phyloP scores from a whole-genome alignment of 2,113 vertebrate genomes.

The Mola mola region DNA sequence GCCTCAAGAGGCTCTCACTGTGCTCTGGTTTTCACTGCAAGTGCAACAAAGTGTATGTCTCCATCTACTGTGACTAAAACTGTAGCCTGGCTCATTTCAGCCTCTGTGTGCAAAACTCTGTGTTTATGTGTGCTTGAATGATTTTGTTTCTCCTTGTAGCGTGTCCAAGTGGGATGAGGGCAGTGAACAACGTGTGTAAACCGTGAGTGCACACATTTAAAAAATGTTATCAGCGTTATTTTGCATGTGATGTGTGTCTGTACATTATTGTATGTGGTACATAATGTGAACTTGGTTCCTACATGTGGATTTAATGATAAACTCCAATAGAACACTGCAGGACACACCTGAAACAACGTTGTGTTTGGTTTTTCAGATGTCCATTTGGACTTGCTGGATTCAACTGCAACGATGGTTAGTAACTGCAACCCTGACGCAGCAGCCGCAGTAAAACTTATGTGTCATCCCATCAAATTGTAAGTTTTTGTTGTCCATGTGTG shows the following conservation, averaged over 20 bases:
- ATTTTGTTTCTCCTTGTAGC: conserved; percentile 58
- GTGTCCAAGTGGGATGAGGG: conserved; percentile 73
- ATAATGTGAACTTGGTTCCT: conserved; percentile 35
- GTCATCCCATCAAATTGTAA: not conserved
- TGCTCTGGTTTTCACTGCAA: conserved; percentile 20
- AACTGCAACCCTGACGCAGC: no score
- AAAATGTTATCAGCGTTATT: no score
- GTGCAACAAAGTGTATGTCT: conserved; percentile 11
- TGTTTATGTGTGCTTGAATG: not conserved
- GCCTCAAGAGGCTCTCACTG: conserved; percentile 18
- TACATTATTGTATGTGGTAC: not conserved
- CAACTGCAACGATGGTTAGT: conserved; percentile 83
- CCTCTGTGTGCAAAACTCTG: not conserved
- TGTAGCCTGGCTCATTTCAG: conserved; percentile 11
- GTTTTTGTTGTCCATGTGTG: conserved; percentile 11
- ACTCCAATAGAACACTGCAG: conserved; percentile 3
- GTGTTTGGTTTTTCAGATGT: conserved; percentile 68
- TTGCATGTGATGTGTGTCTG: no score
- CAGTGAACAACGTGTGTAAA: conserved; percentile 30
- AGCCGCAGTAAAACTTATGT: no score
- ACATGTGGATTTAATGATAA: conserved; percentile 38
- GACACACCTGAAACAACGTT: not conserved
- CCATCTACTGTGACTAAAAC: conserved; percentile 4
- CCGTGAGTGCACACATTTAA: conserved; percentile 67
- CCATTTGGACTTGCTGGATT: conserved; percentile 79